Evolutionary conservation across 2,797 vertebrate genomes (phyloP).

Genomic region (Taenioides sp.): DNA sequence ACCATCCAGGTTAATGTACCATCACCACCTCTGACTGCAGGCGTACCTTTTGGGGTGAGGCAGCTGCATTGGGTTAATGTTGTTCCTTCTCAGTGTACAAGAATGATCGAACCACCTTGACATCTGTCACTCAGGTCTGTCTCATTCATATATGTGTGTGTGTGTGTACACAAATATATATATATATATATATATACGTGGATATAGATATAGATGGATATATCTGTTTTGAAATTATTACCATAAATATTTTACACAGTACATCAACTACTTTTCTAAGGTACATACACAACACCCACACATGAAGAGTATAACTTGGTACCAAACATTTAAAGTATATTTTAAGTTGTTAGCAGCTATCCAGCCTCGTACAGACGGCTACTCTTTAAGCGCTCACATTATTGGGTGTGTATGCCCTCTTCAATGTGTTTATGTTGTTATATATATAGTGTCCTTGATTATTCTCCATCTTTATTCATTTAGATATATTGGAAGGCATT

Average conservation of each 20-base stretch:
- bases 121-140: constrained; percentile 42
- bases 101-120: constrained; percentile 16
- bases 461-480: constrained; percentile 26
- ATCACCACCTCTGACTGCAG: constrained; percentile 58
- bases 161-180: too few species aligned
- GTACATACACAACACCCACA: neutral
- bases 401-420: neutral
- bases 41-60: constrained; percentile 15
- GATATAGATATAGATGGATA: too few species aligned
- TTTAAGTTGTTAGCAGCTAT: too few species aligned
- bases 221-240: neutral
- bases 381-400: too few species aligned
- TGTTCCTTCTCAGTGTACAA: constrained; percentile 30
- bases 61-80: constrained; percentile 34
- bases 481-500: constrained; percentile 43
- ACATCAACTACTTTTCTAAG: neutral
- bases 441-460: constrained; percentile 35
- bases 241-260: neutral
- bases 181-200: too few species aligned
- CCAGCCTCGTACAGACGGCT: too few species aligned
- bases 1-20: constrained; percentile 58
- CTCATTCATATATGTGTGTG: constrained; percentile 10
- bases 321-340: too few species aligned
- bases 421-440: constrained; percentile 17
- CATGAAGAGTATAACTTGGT: too few species aligned